A percentile compares a stretch with the other conserved stretches of the same genome.
Conservation (phyloP, 2,888 invertebrate species). For the Hoplodrina blanda region DNA sequence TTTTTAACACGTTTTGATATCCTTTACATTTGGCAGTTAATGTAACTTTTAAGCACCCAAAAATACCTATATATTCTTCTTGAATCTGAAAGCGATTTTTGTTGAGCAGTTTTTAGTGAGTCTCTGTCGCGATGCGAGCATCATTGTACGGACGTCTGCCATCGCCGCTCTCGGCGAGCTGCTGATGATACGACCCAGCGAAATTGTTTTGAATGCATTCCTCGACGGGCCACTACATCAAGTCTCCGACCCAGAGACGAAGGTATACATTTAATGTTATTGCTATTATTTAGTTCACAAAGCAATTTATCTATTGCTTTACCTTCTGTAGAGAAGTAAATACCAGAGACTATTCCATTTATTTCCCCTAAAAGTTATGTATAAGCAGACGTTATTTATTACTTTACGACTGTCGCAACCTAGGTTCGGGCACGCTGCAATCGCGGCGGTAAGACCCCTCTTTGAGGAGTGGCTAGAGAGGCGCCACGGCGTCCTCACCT, state of each 20-base stretch:
- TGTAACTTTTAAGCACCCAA: no score
- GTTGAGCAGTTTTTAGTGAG: conserved; percentile 78
- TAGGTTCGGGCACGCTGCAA: no score
- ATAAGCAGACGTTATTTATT: neutral
- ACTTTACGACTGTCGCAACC: no score
- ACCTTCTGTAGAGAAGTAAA: neutral
- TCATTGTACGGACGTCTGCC: conserved; percentile 83
- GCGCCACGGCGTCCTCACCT: no score
- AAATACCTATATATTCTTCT: no score
- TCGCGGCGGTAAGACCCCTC: no score
- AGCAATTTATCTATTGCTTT: neutral
- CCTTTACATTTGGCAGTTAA: no score
- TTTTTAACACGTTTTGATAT: no score
- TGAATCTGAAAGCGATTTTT: neutral
- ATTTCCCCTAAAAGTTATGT: neutral
- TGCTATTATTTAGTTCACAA: neutral
- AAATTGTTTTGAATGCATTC: conserved; percentile 78
- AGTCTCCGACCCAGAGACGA: conserved; percentile 84
- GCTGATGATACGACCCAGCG: conserved; percentile 66
- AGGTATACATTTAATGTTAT: conserved; percentile 69
- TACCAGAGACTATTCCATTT: neutral
- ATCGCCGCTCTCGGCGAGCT: conserved; percentile 81
- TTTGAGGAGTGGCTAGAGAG: no score
- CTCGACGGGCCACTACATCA: conserved; percentile 85
- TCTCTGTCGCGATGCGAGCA: conserved; percentile 85